A percentile compares a stretch with the other conserved stretches of the same genome.
Conservation (phyloP, 2,797 vertebrate genomes). For the Rhinoraja longicauda region DNA sequence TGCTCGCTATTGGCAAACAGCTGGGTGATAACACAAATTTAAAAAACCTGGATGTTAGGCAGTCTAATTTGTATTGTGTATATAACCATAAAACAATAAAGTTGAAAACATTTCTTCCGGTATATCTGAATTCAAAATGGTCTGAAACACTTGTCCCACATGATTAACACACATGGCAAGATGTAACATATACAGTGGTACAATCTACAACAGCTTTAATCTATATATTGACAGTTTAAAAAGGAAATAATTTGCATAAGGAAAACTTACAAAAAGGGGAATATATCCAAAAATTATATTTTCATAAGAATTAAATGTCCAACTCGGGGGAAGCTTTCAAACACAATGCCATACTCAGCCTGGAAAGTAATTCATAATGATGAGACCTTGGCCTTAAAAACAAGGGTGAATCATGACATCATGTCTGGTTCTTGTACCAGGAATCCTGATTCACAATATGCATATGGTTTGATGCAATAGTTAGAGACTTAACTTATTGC, state of each 20-base stretch:
- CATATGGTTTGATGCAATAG: not conserved
- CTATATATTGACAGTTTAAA: not conserved
- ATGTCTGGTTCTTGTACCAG: slow-evolving; percentile 1
- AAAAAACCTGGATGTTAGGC: not conserved
- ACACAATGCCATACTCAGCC: not conserved
- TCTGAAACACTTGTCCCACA: not conserved
- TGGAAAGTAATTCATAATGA: not conserved
- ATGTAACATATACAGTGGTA: not conserved
- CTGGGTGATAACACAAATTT: no score
- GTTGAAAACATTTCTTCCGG: not conserved
- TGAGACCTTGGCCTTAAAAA: not conserved
- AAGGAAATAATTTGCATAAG: not conserved
- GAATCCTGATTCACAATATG: not conserved
- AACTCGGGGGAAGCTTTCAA: not conserved
- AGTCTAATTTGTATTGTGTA: not conserved
- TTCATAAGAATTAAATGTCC: not conserved
- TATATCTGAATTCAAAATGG: not conserved
- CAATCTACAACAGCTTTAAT: not conserved
- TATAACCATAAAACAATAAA: not conserved
- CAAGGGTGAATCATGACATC: slow-evolving; percentile 11
- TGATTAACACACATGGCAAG: not conserved
- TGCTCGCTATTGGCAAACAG: no score
- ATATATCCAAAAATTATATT: not conserved
- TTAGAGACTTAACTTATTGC: not conserved
- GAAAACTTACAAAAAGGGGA: not conserved